These are phyloP conservation scores for Rhinichthys klamathensis DNA, from an alignment of 2,113 vertebrate genomes.

Conservation along the genomic window DNA sequence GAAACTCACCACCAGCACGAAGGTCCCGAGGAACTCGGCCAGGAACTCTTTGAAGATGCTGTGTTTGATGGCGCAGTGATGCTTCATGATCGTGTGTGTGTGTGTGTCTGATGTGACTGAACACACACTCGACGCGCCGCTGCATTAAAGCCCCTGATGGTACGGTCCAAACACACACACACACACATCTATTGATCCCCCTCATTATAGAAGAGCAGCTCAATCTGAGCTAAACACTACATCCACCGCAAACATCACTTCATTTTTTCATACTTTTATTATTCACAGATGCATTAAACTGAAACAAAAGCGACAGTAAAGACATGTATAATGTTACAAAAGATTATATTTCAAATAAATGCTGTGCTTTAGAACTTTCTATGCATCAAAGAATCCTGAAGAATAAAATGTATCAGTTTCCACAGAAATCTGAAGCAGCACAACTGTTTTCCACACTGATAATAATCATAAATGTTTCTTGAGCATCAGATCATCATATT, in stretches of 20 bases:
- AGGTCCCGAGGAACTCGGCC: slow-evolving; percentile 92
- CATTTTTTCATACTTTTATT: background rate
- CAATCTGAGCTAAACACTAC: background rate
- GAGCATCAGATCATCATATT: no score
- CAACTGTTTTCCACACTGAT: background rate
- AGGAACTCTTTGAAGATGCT: slow-evolving; percentile 85
- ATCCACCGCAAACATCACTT: background rate
- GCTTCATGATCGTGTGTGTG: slow-evolving; percentile 74
- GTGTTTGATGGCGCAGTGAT: slow-evolving; percentile 85
- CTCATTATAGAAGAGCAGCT: background rate
- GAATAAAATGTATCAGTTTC: background rate
- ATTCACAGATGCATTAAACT: background rate
- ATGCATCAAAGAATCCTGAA: background rate
- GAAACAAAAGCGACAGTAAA: background rate
- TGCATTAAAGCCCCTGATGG: background rate
- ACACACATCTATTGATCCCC: slow-evolving; percentile 3
- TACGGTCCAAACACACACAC: background rate
- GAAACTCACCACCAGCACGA: slow-evolving; percentile 90
- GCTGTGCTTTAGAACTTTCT: background rate
- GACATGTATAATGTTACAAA: background rate
- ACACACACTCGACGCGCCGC: background rate
- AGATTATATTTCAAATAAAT: background rate
- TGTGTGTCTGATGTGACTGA: slow-evolving; percentile 54
- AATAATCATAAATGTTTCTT: background rate
- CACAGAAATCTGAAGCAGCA: background rate